Evolutionary conservation across 2,888 invertebrate species (phyloP), one percentile per base, ranked within the genome.

Genomic region (Monopis laevigella): DNA sequence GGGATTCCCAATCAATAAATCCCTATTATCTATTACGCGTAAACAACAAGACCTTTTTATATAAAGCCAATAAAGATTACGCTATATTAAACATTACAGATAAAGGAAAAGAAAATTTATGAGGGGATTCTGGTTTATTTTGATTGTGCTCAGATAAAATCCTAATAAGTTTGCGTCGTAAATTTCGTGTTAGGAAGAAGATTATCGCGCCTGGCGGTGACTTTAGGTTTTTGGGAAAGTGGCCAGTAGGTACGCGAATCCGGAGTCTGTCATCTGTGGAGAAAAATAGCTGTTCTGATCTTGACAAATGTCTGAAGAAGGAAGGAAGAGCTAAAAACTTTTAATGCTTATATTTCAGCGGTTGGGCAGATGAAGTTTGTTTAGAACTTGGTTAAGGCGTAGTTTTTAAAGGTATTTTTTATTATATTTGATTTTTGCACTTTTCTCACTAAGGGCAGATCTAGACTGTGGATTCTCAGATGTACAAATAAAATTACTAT

Each of bases 271-370:
- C 53, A 50, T 50, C 51, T 46, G 45, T 45, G 41, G 44, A 42
- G 48, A 48, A 47, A 55, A 55, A 58, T 49, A 50, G 49, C 48
- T 43, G 46, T 48, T 46, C 45, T 50, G 55, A 52, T 58, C 53
- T 54, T 58, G 58, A 59, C 52, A 54, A 58, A 59, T 54, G 51
- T 38, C 24, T n/a, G n/a, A n/a, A n/a, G n/a, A n/a, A n/a, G n/a
- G n/a, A n/a, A n/a, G n/a, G n/a, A n/a, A n/a, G n/a, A n/a, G n/a
- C n/a, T n/a, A n/a, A n/a, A n/a, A n/a, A n/a, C n/a, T n/a, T n/a
- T n/a, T n/a, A n/a, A n/a, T n/a, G n/a, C n/a, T n/a, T n/a, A n/a
- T n/a, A n/a, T n/a, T n/a, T n/a, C n/a, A n/a, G n/a, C n/a, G n/a
- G n/a, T n/a, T n/a, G n/a, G n/a, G n/a, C n/a, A n/a, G n/a, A n/a